A percentile compares a stretch with the other conserved stretches of the same genome.
phyloP scores from a whole-genome alignment of 1,140 invertebrate genomes.

The Neodiprion fabricii region DNA sequence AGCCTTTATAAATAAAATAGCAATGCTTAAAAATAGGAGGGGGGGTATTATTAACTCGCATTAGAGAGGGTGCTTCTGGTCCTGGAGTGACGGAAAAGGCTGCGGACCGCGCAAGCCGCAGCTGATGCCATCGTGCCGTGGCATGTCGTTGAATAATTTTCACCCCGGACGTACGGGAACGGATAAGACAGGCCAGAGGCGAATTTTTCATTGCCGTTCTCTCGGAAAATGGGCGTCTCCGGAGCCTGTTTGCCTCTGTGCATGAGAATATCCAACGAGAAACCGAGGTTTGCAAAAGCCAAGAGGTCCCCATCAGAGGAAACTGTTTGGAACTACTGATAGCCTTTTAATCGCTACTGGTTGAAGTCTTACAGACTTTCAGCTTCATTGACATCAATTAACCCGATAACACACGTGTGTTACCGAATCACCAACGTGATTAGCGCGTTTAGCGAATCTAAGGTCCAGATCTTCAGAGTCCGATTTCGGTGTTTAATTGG shows the following conservation, averaged over 20 bases:
- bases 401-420: not conserved
- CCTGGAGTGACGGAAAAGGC: not conserved
- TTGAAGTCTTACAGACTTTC: not conserved
- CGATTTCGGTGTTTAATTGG: too few species aligned
- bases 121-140: not conserved
- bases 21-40: constrained; percentile 45
- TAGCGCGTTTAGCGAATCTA: not conserved
- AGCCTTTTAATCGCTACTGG: too few species aligned
- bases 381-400: not conserved
- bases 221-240: too few species aligned
- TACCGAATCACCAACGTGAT: not conserved
- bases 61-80: constrained; percentile 41
- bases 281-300: not conserved
- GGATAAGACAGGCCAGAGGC: too few species aligned
- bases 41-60: constrained; percentile 54
- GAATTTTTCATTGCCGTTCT: too few species aligned
- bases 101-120: not conserved
- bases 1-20: constrained; percentile 50
- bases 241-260: too few species aligned
- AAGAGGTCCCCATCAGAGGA: not conserved
- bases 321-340: not conserved
- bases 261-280: too few species aligned
- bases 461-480: too few species aligned
- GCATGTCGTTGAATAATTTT: constrained; percentile 1
- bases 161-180: too few species aligned